Evolutionary conservation across 2,797 vertebrate genomes (phyloP), one percentile per base, ranked within the genome.

Genomic region (Morus bassanus): DNA sequence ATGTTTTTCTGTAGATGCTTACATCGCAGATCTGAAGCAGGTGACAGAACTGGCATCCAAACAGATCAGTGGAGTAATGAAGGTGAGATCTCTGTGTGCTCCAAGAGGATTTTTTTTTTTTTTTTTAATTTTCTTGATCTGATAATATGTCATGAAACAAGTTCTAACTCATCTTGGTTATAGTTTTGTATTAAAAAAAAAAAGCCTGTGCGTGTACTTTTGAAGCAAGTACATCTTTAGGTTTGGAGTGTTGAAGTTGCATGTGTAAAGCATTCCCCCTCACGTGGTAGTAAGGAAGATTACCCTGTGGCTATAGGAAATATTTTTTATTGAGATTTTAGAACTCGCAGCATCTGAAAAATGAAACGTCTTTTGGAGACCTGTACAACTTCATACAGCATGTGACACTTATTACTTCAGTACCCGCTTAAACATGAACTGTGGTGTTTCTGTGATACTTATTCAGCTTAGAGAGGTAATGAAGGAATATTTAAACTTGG

Each of bases 21-120:
- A 92, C 73, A 98, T 99, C 80, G 93, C 78, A 18, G 96, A 97
- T 48, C 51, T 99, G 94, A 98, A 98, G 50, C 93, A 97, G 75
- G 93, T 96, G 15, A 97, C 98, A 54, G 98, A 98, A 67, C 74
- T 27, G 39, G 70, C 98, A 94, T 98, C 98, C 65, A 97, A 96
- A 88, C 96, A 98, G 88, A 98, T 98, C 51, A 96, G 96, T 22
- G 96, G 98, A 54, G 97, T 98, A 67, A 98, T 99, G 96, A 99
- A 99, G 99, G 99, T 99, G 97, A 97, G 94, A 91, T 27, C 57
- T 87, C 10, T 51, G 5, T 16, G 11, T 75, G 13, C 63, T 94
- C 51, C 43, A 45, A 48, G 43, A 27, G 30, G 72, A 22, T 31
- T 8, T 45, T 45, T 6, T n/a, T 17, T 41, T 89, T 87, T 78